These are phyloP conservation scores for Habrosyne pyritoides DNA, from an alignment of 2,888 invertebrate species.

Conservation along the genomic window DNA sequence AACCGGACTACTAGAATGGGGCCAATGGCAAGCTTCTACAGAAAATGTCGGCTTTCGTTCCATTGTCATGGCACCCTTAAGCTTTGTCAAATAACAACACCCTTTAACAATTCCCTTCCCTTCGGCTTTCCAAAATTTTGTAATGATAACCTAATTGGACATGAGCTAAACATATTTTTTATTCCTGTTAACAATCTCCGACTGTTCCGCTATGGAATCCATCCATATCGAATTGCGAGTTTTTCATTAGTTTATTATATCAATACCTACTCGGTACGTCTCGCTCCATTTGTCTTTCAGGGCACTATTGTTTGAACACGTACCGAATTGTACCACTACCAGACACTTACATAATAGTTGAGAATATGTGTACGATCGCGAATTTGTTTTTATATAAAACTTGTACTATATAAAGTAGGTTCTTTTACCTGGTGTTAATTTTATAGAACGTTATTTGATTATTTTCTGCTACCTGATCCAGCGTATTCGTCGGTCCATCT, in stretches of 20 bases:
- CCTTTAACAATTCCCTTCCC: slow-evolving; percentile 13
- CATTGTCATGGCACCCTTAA: not conserved
- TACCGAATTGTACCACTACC: slow-evolving; percentile 3
- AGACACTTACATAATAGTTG: slow-evolving; percentile 1
- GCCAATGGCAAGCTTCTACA: slow-evolving; percentile 53
- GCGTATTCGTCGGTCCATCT: not conserved
- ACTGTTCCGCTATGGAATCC: not conserved
- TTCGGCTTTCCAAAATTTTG: no score
- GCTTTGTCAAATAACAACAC: no score
- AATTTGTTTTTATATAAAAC: not conserved
- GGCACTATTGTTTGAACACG: slow-evolving; percentile 14
- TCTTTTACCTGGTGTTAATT: not conserved
- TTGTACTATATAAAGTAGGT: not conserved
- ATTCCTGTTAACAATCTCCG: not conserved
- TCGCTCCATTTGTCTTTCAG: slow-evolving; percentile 44
- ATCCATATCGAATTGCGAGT: not conserved
- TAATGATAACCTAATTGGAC: not conserved
- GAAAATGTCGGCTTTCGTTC: slow-evolving; percentile 20
- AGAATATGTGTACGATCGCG: not conserved
- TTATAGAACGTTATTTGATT: not conserved
- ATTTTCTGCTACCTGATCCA: no score
- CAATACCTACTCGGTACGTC: slow-evolving; percentile 24
- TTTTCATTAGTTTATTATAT: slow-evolving; percentile 16
- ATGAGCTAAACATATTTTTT: not conserved
- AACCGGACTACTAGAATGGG: slow-evolving; percentile 50